These are phyloP conservation scores for Macrochelys suwanniensis DNA, from an alignment of 2,797 vertebrate genomes.

Conservation along the genomic window DNA sequence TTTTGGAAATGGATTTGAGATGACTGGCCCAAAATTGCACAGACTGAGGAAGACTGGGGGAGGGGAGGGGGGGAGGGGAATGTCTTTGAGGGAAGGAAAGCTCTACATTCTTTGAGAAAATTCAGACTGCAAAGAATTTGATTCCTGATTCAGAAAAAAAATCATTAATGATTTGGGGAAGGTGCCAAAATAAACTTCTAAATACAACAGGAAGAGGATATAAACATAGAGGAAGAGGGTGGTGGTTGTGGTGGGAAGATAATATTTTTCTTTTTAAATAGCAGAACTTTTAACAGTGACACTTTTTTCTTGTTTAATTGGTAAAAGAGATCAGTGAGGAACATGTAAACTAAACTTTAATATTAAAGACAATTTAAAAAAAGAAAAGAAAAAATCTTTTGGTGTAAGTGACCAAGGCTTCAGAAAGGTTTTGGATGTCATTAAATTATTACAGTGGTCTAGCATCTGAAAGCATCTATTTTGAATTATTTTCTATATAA, in stretches of 20 bases:
- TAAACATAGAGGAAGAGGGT: neutral
- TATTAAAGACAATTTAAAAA: neutral
- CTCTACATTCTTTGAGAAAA: neutral
- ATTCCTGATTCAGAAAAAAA: neutral
- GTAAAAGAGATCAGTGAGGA: neutral
- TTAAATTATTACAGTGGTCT: neutral
- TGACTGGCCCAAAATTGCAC: rapidly evolving
- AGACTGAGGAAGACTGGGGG: neutral
- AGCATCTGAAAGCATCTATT: neutral
- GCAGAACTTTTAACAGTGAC: neutral
- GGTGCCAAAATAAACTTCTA: neutral
- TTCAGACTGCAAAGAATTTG: neutral
- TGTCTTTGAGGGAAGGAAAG: neutral
- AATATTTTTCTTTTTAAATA: neutral
- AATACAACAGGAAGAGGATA: neutral
- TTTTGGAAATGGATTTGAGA: neutral
- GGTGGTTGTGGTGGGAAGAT: neutral
- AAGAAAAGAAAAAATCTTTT: neutral
- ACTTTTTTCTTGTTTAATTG: neutral
- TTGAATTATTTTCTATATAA: neutral
- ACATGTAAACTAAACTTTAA: neutral
- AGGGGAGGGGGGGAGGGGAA: neutral
- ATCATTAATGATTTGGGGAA: neutral
- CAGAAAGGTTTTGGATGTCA: neutral
- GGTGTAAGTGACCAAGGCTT: neutral